Evolutionary conservation across 2,113 vertebrate genomes (phyloP), one percentile per base, ranked within the genome.

Genomic region (Hydropotes inermis): DNA sequence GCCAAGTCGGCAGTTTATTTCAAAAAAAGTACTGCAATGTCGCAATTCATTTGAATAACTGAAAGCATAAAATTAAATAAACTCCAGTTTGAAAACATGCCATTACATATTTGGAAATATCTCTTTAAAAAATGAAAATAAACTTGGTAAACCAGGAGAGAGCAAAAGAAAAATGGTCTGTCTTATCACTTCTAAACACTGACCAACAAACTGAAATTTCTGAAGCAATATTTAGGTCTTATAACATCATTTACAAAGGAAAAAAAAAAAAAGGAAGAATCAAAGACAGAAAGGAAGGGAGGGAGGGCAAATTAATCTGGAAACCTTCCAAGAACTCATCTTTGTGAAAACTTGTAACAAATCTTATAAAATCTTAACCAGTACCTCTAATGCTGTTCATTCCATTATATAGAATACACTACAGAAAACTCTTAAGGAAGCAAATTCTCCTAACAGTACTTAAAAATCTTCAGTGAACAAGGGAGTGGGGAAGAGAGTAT

Each of bases 11-110:
- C 3, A 8, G 27, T 58, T 85, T 52, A 88, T 82, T 82, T 52
- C 47, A 82, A 95, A 97, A 47, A 57, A 81, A 70, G 21, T 15
- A 84, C 47, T 5, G 43, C 83, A 82, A 89, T 28, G 13, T 88
- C 55, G 58, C 45, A 45, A 70, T 94, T 57, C 50, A 52, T 79
- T 39, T 36, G 43, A 97, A 79, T 89, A 55, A 60, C 30, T 64
- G 97, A 70, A 91, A 92, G 45, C 30, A 87, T n/a, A 43, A 79
- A 74, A 82, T 57, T 76, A 86, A 97, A 67, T 70, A 43, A 67
- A 15, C 28, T 87, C 45, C 74, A 30, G 9, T 47, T 45, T 52
- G 17, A 95, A 96, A 96, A 85, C 47, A 47, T 8, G 14, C 8
- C 74, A 43, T 9, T 93, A 83, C 43, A 15, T 67, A 70, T 45